Evolutionary conservation across 2,113 vertebrate species (phyloP), one percentile per base, ranked within the genome.

Genomic region (Salminus brasiliensis): DNA sequence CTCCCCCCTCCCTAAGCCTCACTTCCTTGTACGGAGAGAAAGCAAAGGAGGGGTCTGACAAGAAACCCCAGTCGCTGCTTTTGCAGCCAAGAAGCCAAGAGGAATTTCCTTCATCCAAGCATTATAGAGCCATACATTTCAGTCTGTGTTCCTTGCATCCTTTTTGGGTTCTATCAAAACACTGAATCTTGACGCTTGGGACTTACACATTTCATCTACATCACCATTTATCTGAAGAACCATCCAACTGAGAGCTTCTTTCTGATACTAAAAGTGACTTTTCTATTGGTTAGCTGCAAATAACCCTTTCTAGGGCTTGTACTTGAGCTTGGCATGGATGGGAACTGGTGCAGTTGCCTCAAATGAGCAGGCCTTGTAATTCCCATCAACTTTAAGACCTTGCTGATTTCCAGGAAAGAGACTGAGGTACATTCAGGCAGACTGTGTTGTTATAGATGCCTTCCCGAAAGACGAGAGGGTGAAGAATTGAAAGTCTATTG

Each of bases 21-120:
- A 71, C 71, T 81, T 84, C 79, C 79, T 79, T 74, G 78, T 78
- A 84, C 36, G 79, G 83, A 15, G 67, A 49, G 66, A 78, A 59
- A 74, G 43, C 18, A 36, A 69, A 78, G 57, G 59, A 71, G 77
- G 71, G 47, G 67, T 76, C 68, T 76, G 6, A 68, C 10, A 36
- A 71, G 15, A 52, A 21, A 52, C 62, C 30, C 27, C n/a, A 29
- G 71, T 36, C 32, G 52, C 29, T 29, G n/a, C 47, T 78, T 62
- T 18, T 78, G 34, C 47, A 53, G 47, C 30, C 30, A 41, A 60
- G 39, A 52, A 36, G 12, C 59, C 52, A 72, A 82, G 76, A 53
- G 55, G 85, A 66, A 66, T 65, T 52, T 25, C 18, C 59, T 73
- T 73, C 41, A 73, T 73, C 32, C 11, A n/a, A 72, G 49, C 52